Evolutionary conservation across 2,113 vertebrate species (phyloP).

Genomic region (Pangasianodon hypophthalmus): DNA sequence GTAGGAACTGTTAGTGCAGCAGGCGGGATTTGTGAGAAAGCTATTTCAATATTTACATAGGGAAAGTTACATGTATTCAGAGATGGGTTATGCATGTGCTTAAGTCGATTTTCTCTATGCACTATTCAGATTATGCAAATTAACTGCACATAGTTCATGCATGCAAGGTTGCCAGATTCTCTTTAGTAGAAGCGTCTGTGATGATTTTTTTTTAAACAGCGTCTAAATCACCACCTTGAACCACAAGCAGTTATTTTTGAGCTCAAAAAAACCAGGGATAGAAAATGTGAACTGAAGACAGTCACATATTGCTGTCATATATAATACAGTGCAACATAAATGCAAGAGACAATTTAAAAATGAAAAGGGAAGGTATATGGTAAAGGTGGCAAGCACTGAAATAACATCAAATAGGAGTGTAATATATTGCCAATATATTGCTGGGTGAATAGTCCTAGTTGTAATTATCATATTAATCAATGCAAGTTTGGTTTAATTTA

Average conservation of each 20-base stretch:
- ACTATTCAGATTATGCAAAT: not conserved
- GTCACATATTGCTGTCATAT: not conserved
- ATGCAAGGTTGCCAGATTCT: not conserved
- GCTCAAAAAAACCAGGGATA: not conserved
- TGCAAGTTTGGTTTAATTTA: not conserved
- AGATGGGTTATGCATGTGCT: not conserved
- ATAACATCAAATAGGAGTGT: not conserved
- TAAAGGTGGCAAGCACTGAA: not conserved
- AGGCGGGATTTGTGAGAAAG: not conserved
- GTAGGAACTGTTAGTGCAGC: not conserved
- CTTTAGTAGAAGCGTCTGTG: not conserved
- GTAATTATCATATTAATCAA: not conserved
- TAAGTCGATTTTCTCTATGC: not conserved
- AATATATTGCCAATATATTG: not conserved
- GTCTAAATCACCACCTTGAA: not conserved
- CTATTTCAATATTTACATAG: not conserved
- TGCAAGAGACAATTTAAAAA: not conserved
- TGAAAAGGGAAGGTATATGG: not conserved
- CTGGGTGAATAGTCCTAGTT: not conserved
- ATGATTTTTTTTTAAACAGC: not conserved
- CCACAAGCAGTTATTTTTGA: not conserved
- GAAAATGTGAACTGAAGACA: not conserved
- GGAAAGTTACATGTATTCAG: not conserved
- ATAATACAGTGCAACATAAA: not conserved
- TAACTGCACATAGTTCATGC: not conserved